Evolutionary conservation across 1,140 invertebrate genomes (phyloP), one percentile per base, ranked within the genome.

Genomic region (Cecropterus lyciades): DNA sequence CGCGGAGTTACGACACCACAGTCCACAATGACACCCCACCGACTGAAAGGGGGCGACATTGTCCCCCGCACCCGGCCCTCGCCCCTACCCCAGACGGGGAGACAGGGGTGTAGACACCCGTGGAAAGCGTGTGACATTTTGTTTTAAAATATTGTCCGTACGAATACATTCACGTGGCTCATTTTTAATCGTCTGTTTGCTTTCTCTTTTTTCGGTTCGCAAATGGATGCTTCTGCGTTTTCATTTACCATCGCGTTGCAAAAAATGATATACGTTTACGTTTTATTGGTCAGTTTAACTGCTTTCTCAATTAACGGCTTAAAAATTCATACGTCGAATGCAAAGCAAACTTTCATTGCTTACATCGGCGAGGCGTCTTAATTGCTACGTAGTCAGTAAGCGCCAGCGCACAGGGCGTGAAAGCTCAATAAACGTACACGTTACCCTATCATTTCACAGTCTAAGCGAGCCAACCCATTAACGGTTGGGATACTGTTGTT

Each of bases 41-140:
- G 75, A 75, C 56, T 67, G 77, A 73, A 59, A 73, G 75, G 76
- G 75, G 75, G 65, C 62, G 74, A 68, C 62, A 53, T 37, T 69
- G 67, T 69, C 69, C 69, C 71, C 67, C 53, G 17, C 73, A 15
- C 73, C 69, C 70, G 56, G 57, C 51, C 30, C 65, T 37, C 56
- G 15, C 67, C 65, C 59, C 57, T 20, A 46, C 67, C 67, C 66
- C 74, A 72, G 71, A 68, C 73, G 68, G 69, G 70, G 74, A 68
- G 66, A 14, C 69, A 66, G 72, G 74, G 84, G 78, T 67, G 84
- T 72, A 84, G 82, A 82, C 84, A 82, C 80, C 83, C 86, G 89
- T 85, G 83, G 86, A 89, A 90, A 92, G 87, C 86, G 89, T 92
- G 87, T 90, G 89, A 92, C 89, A 92, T 89, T 91, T 90, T 90